Conservation (phyloP, 2,888 invertebrate species). For the Pollenia labialis region DNA sequence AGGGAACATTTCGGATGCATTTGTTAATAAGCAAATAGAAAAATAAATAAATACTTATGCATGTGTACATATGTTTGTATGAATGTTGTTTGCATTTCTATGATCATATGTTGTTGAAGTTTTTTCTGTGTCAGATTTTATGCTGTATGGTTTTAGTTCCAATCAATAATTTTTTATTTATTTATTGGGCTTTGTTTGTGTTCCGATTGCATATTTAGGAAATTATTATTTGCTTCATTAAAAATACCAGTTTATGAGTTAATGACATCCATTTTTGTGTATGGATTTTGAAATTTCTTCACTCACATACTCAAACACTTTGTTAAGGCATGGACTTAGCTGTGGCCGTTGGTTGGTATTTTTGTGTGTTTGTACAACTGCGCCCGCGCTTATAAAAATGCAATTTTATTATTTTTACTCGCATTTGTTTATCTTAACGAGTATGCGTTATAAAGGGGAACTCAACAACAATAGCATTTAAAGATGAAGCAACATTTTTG, state of each 20-base stretch:
- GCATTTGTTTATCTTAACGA: constrained; percentile 66
- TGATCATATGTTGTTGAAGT: neutral
- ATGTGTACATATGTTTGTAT: neutral
- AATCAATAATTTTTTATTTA: constrained; percentile 33
- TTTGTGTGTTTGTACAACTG: constrained; percentile 62
- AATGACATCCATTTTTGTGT: constrained; percentile 51
- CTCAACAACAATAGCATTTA: neutral
- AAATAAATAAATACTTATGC: no score
- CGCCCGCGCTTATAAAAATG: constrained; percentile 63
- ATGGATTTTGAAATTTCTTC: constrained; percentile 39
- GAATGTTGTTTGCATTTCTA: neutral
- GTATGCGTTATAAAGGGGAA: constrained; percentile 42
- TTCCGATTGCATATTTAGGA: constrained; percentile 32
- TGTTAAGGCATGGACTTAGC: neutral
- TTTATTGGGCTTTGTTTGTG: constrained; percentile 38
- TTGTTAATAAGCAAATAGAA: constrained; percentile 30
- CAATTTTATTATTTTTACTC: constrained; percentile 40
- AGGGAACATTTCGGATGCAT: constrained; percentile 40
- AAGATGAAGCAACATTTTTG: constrained; percentile 37
- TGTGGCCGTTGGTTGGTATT: constrained; percentile 21
- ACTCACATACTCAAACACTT: neutral
- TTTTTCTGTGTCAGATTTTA: neutral
- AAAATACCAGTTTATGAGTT: constrained; percentile 52
- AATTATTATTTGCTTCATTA: constrained; percentile 53
- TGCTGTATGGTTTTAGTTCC: constrained; percentile 19